Conservation (phyloP, 35 echinoderm and acorn worm genomes). For the Apostichopus parvimensis region DNA sequence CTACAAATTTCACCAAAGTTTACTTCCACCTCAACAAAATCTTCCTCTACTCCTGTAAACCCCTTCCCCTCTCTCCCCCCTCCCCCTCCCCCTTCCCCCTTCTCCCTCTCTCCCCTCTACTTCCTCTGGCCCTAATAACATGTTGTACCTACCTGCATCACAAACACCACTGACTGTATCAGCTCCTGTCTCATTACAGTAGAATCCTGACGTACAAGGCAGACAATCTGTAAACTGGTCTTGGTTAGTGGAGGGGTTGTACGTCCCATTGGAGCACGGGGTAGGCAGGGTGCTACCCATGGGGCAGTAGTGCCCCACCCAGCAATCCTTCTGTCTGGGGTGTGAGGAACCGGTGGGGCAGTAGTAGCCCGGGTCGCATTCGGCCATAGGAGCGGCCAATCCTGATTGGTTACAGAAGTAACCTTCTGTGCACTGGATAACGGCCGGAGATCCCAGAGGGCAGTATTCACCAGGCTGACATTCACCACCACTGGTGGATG, state of each 20-base stretch:
- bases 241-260: constrained; percentile 78
- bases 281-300: constrained; percentile 61
- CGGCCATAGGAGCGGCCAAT: constrained; percentile 57
- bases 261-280: constrained; percentile 94
- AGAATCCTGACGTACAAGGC: constrained; percentile 79
- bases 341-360: constrained; percentile 78
- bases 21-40: too few species aligned
- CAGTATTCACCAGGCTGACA: constrained; percentile 91
- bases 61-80: too few species aligned
- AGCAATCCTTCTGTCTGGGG: constrained; percentile 71
- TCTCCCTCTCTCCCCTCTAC: too few species aligned
- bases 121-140: too few species aligned
- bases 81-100: too few species aligned
- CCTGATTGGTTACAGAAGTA: constrained; percentile 78
- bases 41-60: too few species aligned
- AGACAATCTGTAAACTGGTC: constrained; percentile 81
- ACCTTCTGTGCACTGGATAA: constrained; percentile 64
- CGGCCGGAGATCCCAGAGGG: constrained; percentile 56
- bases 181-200: constrained; percentile 91
- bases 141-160: constrained; percentile 43
- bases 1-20: too few species aligned
- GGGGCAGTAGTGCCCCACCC: constrained; percentile 89
- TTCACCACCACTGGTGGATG: constrained; percentile 75
- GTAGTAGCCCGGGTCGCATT: constrained; percentile 92
- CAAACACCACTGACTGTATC: constrained; percentile 64